Conservation (phyloP, 2,797 vertebrate genomes). For the Graptemys geographica region DNA sequence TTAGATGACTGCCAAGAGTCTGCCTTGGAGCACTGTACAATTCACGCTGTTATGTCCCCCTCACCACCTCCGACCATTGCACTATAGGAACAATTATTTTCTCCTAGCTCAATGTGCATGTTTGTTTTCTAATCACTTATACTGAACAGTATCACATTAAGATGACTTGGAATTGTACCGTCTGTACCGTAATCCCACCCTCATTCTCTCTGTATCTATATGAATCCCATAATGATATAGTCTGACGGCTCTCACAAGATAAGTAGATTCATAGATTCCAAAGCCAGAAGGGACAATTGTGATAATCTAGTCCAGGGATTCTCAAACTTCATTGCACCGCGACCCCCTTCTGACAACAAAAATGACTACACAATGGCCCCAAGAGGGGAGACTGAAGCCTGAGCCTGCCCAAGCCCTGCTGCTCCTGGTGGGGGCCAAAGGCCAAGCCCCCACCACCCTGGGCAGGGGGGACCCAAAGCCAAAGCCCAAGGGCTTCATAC, state of each 20-base stretch:
- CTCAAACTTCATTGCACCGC: too few relatives aligned
- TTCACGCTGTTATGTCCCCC: not conserved
- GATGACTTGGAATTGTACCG: not conserved
- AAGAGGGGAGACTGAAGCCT: too few relatives aligned
- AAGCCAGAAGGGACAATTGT: not conserved
- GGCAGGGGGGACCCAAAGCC: too few relatives aligned
- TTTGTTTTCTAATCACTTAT: not conserved
- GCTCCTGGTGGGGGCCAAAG: too few relatives aligned
- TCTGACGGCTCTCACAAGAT: not conserved
- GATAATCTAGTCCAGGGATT: not conserved
- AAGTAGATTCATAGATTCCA: not conserved
- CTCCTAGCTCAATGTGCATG: not conserved
- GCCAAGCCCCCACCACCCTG: too few relatives aligned
- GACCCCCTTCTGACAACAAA: too few relatives aligned
- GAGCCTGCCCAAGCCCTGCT: too few relatives aligned
- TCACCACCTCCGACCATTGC: not conserved
- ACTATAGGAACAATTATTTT: slow-evolving; percentile 6
- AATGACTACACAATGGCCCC: too few relatives aligned
- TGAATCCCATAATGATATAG: fast-evolving
- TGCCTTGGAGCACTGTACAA: not conserved
- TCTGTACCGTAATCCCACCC: not conserved
- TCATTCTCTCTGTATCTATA: not conserved
- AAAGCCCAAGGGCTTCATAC: too few relatives aligned
- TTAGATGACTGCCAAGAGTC: not conserved
- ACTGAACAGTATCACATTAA: not conserved